phyloP scores from a whole-genome alignment of 2,113 vertebrate genomes.

The Nesospiza acunhae region DNA sequence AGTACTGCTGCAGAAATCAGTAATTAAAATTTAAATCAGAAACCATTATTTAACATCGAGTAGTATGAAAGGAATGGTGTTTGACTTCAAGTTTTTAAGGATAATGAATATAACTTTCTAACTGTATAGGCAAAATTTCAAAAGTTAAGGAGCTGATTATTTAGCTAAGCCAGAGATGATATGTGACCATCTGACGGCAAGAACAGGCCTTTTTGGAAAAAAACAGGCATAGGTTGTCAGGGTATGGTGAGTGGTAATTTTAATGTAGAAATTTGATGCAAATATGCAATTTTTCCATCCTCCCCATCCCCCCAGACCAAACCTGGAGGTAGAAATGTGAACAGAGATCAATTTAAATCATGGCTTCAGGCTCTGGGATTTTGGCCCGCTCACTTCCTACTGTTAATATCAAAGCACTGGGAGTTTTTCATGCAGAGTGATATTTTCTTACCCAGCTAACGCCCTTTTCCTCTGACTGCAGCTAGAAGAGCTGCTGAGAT shows the following conservation, averaged over 20 bases:
- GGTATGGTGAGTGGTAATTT: background rate
- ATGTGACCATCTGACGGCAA: background rate
- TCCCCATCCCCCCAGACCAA: background rate
- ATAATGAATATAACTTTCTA: background rate
- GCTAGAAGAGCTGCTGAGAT: background rate
- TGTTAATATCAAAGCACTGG: constrained; percentile 45
- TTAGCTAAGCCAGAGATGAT: background rate
- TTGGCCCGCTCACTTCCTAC: background rate
- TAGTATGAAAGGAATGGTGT: background rate
- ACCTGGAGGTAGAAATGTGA: background rate
- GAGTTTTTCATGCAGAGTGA: background rate
- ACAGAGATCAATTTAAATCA: constrained; percentile 51
- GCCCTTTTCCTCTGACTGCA: background rate
- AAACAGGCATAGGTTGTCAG: background rate
- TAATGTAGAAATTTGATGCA: constrained; percentile 5
- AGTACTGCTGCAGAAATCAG: background rate
- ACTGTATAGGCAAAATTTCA: background rate
- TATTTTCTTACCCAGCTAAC: background rate
- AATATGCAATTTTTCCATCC: background rate
- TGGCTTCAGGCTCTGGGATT: background rate
- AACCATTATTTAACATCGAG: background rate
- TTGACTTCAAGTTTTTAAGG: background rate
- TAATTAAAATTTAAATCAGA: background rate
- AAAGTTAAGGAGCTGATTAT: background rate
- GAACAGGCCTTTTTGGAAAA: background rate